Base-by-base conservation (phyloP, 2,797 vertebrate species). In the Thunnus albacares region DNA sequence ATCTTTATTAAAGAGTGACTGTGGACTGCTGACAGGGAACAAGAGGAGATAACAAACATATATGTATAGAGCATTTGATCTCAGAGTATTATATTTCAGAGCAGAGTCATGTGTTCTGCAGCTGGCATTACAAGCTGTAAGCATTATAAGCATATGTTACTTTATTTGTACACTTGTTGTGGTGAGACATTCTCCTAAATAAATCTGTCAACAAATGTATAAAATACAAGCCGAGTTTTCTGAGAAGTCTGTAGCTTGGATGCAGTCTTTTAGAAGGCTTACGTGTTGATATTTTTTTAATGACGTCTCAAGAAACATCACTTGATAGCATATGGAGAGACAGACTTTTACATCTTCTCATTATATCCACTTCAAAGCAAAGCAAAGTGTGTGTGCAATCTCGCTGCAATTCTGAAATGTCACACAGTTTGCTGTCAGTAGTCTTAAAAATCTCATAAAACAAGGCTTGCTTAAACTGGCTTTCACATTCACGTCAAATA, bases 281-380 rank as follows among this genome's bases (percentile, higher is more conserved):
- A 58, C 30, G 35, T 69, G 57, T 17, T 58, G 61, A 79, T 57
- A 5, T 62, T 33, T 33, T 75, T 77, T 85, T 75, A 59, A 82
- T 69, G 61, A 79, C 60, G 47, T 76, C 65, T 57, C 49, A 45
- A n/a, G 66, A 38, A 67, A 62, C 51, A 38, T 75, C 51, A 71
- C 41, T 70, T 52, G 35, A 56, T 55, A 51, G 63, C 38, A 67
- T 59, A 67, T n/a, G 52, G 45, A 72, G 22, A 73, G 74, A 64
- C 22, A 15, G 51, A 51, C 52, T 80, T 77, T 76, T 73, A 60
- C 77, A 80, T 67, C 63, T 77, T 71, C 59, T 66, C 14, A 24
- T 84, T 76, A 65, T 68, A 79, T 85, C 66, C 58, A 66, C 85
- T 84, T 90, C 68, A 82, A 91, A 62, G 77, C 51, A 35, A 60